Evolutionary conservation across 2,113 vertebrate genomes (phyloP), one percentile per base, ranked within the genome.

Genomic region (Catagonus wagneri): DNA sequence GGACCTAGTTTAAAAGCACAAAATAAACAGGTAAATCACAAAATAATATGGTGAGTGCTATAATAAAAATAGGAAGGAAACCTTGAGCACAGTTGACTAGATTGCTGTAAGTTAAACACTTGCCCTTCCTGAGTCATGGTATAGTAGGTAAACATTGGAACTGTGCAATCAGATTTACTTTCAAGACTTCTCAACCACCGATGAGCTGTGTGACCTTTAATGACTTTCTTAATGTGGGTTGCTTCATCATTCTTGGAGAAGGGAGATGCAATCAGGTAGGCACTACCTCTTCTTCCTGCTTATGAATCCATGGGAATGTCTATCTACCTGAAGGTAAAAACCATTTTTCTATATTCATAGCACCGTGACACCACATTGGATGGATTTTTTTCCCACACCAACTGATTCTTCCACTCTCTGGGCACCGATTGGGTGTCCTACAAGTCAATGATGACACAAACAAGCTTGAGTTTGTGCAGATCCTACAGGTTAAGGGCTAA

Each of bases 211-310:
- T 65, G 91, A 94, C 84, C 75, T 94, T 88, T 58, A 75, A 22
- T 60, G 32, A 92, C 63, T 76, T 92, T 34, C 22, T 75, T 36
- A 63, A 74, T 74, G 17, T 95, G 87, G n/a, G 39, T 8, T 66
- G 74, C 78, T 78, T 95, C 63, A 61, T 88, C 89, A 86, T 89
- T 92, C 74, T 76, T 81, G 71, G 61, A 65, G 83, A 95, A 92
- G 12, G 66, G 39, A 95, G 61, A 87, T 65, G 56, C 2, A 87
- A 66, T 96, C 89, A 93, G 54, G 65, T 32, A 54, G n/a, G 20
- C 13, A n/a, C 72, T 68, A 34, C 44, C 12, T 54, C 63, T 81
- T 58, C 34, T 74, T 23, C 20, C 50, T 84, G 15, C 61, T 91
- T 81, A 52, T 1, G 68, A 89, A 83, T 78, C 58, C 63, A 10